Evolutionary conservation across 2,797 vertebrate genomes (phyloP).

Genomic region (Australoheros facetus): DNA sequence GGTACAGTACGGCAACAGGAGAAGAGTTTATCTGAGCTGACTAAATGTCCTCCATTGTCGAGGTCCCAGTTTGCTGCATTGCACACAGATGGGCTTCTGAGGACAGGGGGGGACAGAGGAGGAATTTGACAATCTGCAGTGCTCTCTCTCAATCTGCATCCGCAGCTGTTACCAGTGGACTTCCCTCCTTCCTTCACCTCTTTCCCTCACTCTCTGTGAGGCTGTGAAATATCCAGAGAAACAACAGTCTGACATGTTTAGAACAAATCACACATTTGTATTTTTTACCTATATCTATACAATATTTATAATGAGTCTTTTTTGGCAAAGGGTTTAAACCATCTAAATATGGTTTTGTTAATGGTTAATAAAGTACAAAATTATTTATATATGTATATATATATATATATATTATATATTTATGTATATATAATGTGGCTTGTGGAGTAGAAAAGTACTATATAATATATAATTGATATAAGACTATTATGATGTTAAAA

Average conservation of each 20-base stretch:
- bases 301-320: background rate
- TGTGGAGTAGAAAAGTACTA: background rate
- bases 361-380: background rate
- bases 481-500: background rate
- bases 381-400: background rate
- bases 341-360: background rate
- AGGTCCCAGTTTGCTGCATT: conserved; percentile 34
- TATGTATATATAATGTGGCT: background rate
- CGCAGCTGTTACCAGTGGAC: conserved; percentile 51
- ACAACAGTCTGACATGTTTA: background rate
- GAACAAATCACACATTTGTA: conserved; percentile 11
- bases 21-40: conserved; percentile 40
- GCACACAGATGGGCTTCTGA: conserved; percentile 60
- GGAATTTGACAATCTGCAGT: conserved; percentile 58
- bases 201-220: background rate
- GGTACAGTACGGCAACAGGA: conserved; percentile 2
- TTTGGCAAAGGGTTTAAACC: background rate
- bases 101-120: conserved; percentile 36
- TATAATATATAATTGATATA: background rate
- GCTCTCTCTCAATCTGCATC: conserved; percentile 65
- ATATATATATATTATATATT: no score
- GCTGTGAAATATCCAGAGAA: conserved; percentile 7
- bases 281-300: background rate
- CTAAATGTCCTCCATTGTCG: conserved; percentile 71
- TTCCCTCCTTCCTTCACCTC: conserved; percentile 2